phyloP scores from a whole-genome alignment of 2,797 vertebrate genomes.

The Heterohyrax brucei region DNA sequence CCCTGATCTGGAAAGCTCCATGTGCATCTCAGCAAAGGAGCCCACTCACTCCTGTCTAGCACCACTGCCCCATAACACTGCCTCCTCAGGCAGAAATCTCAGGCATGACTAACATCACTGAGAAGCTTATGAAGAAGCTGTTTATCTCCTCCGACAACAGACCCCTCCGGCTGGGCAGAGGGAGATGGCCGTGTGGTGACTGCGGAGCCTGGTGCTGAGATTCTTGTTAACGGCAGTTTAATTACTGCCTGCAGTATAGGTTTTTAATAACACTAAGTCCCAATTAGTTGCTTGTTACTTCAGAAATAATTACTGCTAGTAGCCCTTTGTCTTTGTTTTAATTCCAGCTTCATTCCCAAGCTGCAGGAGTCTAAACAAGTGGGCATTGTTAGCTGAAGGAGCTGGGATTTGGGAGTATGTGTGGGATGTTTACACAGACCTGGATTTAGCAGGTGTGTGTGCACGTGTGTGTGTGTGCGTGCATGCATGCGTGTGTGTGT shows the following conservation, averaged over 20 bases:
- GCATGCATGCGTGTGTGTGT: too few species aligned
- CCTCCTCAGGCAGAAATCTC: constrained; percentile 71
- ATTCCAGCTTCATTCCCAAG: constrained; percentile 62
- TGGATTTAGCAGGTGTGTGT: not conserved
- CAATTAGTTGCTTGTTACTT: constrained; percentile 84
- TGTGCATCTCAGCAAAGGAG: not conserved
- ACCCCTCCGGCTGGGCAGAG: not conserved
- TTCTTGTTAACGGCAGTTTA: constrained; percentile 66
- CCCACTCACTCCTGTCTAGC: constrained; percentile 14
- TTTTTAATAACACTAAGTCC: constrained; percentile 83
- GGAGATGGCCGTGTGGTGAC: not conserved
- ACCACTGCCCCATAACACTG: not conserved
- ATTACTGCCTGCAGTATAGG: constrained; percentile 73
- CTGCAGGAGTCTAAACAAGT: constrained; percentile 27
- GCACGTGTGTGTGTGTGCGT: too few species aligned
- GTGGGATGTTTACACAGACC: not conserved
- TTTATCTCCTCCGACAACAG: constrained; percentile 51
- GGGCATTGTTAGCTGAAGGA: constrained; percentile 7
- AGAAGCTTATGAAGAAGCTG: constrained; percentile 48
- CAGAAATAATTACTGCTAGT: constrained; percentile 81
- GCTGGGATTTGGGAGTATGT: not conserved
- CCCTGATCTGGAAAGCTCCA: constrained; percentile 18
- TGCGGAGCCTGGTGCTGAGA: constrained; percentile 28
- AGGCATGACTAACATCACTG: not conserved
- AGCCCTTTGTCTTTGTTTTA: constrained; percentile 76